Conservation (phyloP, 92 coral and sea anemone species). For the Plumapathes pennacea region DNA sequence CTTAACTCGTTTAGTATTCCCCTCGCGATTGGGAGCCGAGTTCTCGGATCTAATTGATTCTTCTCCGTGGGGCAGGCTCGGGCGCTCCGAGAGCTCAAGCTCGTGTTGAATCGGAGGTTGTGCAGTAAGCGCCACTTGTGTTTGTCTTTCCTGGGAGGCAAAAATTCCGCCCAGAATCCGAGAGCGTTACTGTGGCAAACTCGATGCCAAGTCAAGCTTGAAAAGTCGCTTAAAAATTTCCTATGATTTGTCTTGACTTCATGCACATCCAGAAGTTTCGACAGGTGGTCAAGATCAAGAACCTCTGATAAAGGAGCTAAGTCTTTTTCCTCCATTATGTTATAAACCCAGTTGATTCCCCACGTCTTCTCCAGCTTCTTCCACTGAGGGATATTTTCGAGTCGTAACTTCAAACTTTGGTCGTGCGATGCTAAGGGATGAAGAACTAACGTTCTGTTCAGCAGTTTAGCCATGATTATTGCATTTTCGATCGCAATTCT, state of each 20-base stretch:
- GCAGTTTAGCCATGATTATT: slow-evolving; percentile 35
- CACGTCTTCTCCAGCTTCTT: slow-evolving; percentile 23
- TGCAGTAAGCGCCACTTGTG: neutral
- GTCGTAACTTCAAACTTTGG: slow-evolving; percentile 9
- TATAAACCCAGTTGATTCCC: slow-evolving; percentile 63
- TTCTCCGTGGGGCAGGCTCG: slow-evolving; percentile 37
- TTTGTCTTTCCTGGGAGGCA: slow-evolving; percentile 31
- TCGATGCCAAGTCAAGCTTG: slow-evolving; percentile 38
- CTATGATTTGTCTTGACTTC: slow-evolving; percentile 55
- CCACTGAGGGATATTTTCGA: slow-evolving; percentile 21
- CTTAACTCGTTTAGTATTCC: slow-evolving; percentile 37
- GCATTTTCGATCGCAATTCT: slow-evolving; percentile 52
- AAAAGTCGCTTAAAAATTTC: slow-evolving; percentile 27
- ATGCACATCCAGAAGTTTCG: slow-evolving; percentile 28
- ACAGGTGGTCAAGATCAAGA: slow-evolving; percentile 38
- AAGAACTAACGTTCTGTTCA: slow-evolving; percentile 36
- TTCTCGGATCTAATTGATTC: neutral
- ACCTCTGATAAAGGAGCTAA: slow-evolving; percentile 56
- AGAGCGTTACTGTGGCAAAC: slow-evolving; percentile 53
- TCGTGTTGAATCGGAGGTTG: slow-evolving; percentile 6
- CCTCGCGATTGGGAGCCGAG: slow-evolving; percentile 19
- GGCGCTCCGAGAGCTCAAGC: slow-evolving; percentile 30
- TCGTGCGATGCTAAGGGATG: slow-evolving; percentile 52
- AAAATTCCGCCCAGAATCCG: slow-evolving; percentile 53
- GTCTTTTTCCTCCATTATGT: slow-evolving; percentile 36